Conservation (phyloP, 2,888 invertebrate genomes). For the Phyto melanocephala region DNA sequence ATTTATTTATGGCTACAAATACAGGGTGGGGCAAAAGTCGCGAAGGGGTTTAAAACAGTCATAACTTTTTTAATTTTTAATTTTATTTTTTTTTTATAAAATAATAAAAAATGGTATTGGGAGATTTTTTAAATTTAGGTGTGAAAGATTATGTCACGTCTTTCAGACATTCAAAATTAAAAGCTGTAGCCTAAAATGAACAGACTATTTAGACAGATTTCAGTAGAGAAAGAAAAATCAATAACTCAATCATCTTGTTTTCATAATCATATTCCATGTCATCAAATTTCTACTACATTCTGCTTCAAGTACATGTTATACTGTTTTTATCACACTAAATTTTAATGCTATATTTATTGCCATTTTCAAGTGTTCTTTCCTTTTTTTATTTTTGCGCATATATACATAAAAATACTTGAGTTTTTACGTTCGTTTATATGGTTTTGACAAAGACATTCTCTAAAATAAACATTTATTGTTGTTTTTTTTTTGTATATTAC, state of each 20-base stretch:
- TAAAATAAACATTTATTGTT: not conserved
- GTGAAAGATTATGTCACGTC: too few species aligned
- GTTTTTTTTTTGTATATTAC: not conserved
- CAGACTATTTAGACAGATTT: not conserved
- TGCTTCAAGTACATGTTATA: not conserved
- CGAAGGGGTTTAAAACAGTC: too few species aligned
- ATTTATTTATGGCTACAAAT: too few species aligned
- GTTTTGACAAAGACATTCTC: not conserved
- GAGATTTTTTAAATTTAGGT: too few species aligned
- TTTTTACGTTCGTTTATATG: not conserved
- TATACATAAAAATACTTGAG: not conserved
- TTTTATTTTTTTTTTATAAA: too few species aligned
- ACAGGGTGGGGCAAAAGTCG: too few species aligned
- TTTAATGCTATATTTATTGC: not conserved
- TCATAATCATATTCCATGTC: not conserved
- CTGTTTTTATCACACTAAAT: not conserved
- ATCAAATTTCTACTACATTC: not conserved
- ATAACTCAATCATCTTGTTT: not conserved
- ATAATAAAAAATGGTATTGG: too few species aligned
- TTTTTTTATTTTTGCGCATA: too few species aligned
- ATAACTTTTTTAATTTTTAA: too few species aligned
- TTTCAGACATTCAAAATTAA: not conserved
- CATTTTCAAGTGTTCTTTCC: not conserved
- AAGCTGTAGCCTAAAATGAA: not conserved
- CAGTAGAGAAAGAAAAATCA: not conserved